phyloP scores from a whole-genome alignment of 1,140 invertebrate genomes.

The Calephelis virginiensis region DNA sequence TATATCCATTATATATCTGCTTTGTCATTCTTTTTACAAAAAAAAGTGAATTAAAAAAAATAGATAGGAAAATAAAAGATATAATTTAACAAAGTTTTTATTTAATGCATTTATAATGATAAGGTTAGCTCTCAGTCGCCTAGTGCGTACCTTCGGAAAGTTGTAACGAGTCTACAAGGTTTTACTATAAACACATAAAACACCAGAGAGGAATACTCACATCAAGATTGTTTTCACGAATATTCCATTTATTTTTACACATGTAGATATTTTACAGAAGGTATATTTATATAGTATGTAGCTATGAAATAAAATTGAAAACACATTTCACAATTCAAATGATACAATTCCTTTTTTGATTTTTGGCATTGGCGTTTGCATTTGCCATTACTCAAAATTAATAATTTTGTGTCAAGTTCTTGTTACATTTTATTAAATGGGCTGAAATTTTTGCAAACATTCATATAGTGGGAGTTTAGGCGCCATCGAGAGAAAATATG shows the following conservation, averaged over 20 bases:
- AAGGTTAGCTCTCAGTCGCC: slow-evolving; percentile 77
- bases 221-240: not conserved
- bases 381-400: not conserved
- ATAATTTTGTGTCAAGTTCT: too few species aligned
- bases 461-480: too few species aligned
- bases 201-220: slow-evolving; percentile 2
- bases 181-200: slow-evolving; percentile 11
- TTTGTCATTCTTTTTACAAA: too few species aligned
- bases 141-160: slow-evolving; percentile 77
- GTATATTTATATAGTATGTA: too few species aligned
- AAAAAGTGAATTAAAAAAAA: not conserved
- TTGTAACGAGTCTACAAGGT: slow-evolving; percentile 58
- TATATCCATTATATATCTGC: too few species aligned
- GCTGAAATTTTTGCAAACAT: too few species aligned
- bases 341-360: too few species aligned
- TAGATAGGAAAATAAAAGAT: slow-evolving; percentile 41
- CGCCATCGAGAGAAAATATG: too few species aligned
- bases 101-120: slow-evolving; percentile 77
- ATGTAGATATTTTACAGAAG: not conserved
- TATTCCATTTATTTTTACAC: not conserved
- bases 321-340: not conserved
- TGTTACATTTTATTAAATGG: too few species aligned
- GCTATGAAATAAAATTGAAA: slow-evolving; percentile 6
- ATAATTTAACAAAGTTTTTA: slow-evolving; percentile 75
- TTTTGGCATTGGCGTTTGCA: not conserved